A percentile compares a stretch with the other conserved stretches of the same genome.
Conservation (phyloP, 2,797 vertebrate genomes). For the Heliangelus exortis region DNA sequence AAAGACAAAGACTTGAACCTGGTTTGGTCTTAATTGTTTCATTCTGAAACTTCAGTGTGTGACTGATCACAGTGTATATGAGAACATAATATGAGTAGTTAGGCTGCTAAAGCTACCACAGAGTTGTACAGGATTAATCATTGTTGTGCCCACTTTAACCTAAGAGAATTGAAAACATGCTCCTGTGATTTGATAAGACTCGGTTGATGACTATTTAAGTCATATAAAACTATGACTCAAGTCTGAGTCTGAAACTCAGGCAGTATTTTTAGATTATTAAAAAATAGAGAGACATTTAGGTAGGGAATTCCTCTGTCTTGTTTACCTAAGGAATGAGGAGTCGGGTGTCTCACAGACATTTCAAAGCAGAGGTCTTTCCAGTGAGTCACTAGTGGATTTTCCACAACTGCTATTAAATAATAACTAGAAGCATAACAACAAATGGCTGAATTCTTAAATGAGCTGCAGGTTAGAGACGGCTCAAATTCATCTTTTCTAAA, state of each 20-base stretch:
- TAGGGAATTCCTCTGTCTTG: background rate
- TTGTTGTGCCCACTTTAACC: background rate
- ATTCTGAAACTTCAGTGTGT: background rate
- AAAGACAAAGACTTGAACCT: background rate
- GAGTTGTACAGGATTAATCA: background rate
- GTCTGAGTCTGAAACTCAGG: conserved; percentile 37
- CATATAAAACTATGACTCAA: conserved; percentile 60
- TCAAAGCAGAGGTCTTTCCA: conserved; percentile 23
- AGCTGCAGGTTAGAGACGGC: background rate
- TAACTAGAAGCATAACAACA: background rate
- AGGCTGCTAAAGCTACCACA: background rate
- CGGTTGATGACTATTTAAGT: conserved; percentile 22
- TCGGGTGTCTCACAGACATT: conserved; percentile 19
- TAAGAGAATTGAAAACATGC: conserved; percentile 1
- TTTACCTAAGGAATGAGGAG: conserved; percentile 5
- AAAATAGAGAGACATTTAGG: conserved; percentile 3
- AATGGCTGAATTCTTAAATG: background rate
- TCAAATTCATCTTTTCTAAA: background rate
- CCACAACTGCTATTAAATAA: conserved; percentile 26
- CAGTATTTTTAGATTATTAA: conserved; percentile 44
- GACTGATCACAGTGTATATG: background rate
- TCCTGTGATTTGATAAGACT: conserved; percentile 32
- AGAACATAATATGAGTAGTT: background rate
- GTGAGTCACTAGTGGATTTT: conserved; percentile 73
- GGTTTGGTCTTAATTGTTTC: background rate